Percentiles rank a stretch among this genome's conserved stretches.
These are phyloP conservation scores for Odontomachus brunneus DNA, from an alignment of 1,140 invertebrate genomes.

Conservation along the genomic window DNA sequence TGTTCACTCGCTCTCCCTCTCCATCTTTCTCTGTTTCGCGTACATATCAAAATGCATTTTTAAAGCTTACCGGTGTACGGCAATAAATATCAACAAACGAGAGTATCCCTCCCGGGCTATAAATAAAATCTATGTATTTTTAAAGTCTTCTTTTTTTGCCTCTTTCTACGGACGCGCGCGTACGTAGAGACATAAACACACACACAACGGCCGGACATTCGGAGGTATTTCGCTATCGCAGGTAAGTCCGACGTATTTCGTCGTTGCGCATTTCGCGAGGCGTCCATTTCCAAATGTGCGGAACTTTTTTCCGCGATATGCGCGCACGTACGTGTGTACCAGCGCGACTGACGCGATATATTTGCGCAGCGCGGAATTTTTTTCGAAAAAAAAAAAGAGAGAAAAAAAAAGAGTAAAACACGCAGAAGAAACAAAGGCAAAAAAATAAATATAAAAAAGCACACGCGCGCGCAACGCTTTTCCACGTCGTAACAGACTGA, in stretches of 20 bases:
- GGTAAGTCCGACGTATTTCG: slow-evolving; percentile 61
- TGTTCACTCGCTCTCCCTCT: slow-evolving; percentile 1
- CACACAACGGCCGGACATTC: slow-evolving; percentile 45
- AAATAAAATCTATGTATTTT: slow-evolving; percentile 65
- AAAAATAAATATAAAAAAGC: slow-evolving; percentile 18
- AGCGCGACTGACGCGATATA: slow-evolving; percentile 55
- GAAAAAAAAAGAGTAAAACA: slow-evolving; percentile 1
- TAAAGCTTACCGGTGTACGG: slow-evolving; percentile 66
- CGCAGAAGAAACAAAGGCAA: slow-evolving; percentile 35
- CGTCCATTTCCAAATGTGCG: slow-evolving; percentile 60
- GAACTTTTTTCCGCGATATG: slow-evolving; percentile 57
- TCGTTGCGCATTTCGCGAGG: slow-evolving; percentile 56
- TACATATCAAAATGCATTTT: slow-evolving; percentile 69
- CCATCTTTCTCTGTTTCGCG: slow-evolving; percentile 53
- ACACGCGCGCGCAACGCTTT: slow-evolving; percentile 25
- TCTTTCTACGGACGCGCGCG: slow-evolving; percentile 40
- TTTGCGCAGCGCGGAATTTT: slow-evolving; percentile 48
- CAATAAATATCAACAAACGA: slow-evolving; percentile 69
- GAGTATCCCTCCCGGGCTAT: slow-evolving; percentile 41
- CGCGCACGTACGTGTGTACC: not conserved
- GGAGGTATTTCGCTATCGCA: slow-evolving; percentile 57
- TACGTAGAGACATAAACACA: slow-evolving; percentile 47
- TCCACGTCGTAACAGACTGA: slow-evolving; percentile 58
- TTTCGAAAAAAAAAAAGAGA: slow-evolving; percentile 21
- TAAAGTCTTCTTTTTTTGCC: slow-evolving; percentile 56